Conservation (phyloP, 2,797 vertebrate genomes). For the Cuniculus paca region DNA sequence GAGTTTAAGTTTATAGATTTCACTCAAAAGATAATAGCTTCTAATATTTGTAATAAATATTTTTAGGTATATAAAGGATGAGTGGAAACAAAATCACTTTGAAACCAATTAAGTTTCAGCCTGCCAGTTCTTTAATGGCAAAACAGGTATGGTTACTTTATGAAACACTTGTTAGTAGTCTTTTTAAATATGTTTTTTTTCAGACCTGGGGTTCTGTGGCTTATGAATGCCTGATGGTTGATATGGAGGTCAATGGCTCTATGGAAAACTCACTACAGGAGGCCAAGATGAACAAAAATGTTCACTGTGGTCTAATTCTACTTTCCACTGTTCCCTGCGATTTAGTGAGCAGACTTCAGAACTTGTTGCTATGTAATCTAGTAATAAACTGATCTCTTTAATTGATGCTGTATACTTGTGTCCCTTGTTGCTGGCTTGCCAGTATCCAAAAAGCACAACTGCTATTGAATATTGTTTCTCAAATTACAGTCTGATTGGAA, state of each 20-base stretch:
- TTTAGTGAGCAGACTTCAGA: conserved; percentile 75
- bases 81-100: not conserved
- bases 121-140: not conserved
- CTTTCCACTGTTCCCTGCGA: conserved; percentile 64
- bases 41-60: conserved; percentile 1
- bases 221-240: not conserved
- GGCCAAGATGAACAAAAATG: conserved; percentile 24
- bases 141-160: not conserved
- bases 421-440: conserved; percentile 79
- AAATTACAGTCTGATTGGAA: conserved; percentile 88
- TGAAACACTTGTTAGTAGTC: conserved; percentile 30
- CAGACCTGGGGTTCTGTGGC: not conserved
- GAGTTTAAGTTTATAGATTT: conserved; percentile 49
- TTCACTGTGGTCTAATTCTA: conserved; percentile 71
- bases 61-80: conserved; percentile 10
- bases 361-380: conserved; percentile 86
- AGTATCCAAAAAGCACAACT: conserved; percentile 78
- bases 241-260: not conserved
- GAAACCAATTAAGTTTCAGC: not conserved
- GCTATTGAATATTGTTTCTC: conserved; percentile 84
- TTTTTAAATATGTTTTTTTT: conserved; percentile 36
- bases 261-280: not conserved
- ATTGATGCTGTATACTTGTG: conserved; percentile 81
- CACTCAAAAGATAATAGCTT: conserved; percentile 3
- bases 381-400: conserved; percentile 84